Percentiles rank a stretch among this genome's conserved stretches.
phyloP scores from a whole-genome alignment of 2,888 invertebrate species.

The Drosophila anomelani region DNA sequence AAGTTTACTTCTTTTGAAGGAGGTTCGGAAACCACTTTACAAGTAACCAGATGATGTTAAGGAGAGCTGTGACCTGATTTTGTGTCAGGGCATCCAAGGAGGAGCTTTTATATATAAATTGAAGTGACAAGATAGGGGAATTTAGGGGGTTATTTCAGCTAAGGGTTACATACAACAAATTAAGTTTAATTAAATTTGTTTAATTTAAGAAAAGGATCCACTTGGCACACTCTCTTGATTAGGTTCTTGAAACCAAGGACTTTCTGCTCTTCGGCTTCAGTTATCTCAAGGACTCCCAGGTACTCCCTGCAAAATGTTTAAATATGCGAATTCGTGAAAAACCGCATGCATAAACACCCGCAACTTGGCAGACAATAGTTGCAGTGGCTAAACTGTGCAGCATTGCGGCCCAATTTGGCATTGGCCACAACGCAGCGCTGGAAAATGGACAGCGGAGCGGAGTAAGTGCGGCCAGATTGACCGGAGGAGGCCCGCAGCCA shows the following conservation, averaged over 20 bases:
- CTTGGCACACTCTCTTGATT: background rate
- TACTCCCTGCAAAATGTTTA: constrained; percentile 26
- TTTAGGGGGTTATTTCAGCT: background rate
- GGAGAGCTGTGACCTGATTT: constrained; percentile 4
- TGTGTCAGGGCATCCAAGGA: background rate
- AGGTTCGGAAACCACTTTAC: constrained; percentile 12
- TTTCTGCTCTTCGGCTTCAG: background rate
- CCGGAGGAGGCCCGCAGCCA: constrained; percentile 23
- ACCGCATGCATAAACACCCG: constrained; percentile 49
- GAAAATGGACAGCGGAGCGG: background rate
- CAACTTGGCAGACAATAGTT: constrained; percentile 35
- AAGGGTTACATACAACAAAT: background rate
- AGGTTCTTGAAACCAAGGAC: background rate
- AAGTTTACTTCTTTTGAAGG: constrained; percentile 18
- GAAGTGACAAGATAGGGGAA: background rate
- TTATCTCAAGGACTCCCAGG: constrained; percentile 18
- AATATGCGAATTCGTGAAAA: constrained; percentile 31
- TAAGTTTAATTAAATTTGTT: background rate
- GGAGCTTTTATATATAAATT: background rate
- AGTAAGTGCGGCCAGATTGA: constrained; percentile 39
- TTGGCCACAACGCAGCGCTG: constrained; percentile 13
- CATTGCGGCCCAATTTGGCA: constrained; percentile 40
- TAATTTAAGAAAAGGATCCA: background rate
- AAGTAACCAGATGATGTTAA: constrained; percentile 16
- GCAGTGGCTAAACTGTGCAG: constrained; percentile 32